Conservation (phyloP, 92 coral and sea anemone species). For the Micromussa lordhowensis region DNA sequence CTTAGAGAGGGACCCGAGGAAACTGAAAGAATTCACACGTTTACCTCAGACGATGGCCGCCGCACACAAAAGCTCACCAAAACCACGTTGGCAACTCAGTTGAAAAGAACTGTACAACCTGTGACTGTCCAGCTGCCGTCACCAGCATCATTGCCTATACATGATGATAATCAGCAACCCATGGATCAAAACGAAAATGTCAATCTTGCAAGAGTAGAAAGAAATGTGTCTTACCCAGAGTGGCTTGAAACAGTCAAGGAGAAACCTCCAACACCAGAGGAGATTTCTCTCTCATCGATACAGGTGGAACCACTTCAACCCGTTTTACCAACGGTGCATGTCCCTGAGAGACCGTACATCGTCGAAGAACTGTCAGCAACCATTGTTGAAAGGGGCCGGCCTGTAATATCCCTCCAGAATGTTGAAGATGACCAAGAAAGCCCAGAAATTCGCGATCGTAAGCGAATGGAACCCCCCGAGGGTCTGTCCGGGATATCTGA, state of each 20-base stretch:
- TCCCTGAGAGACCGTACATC: background rate
- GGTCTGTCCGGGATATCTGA: background rate
- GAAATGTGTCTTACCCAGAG: constrained; percentile 19
- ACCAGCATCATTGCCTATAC: background rate
- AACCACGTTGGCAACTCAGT: constrained; percentile 17
- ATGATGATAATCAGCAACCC: background rate
- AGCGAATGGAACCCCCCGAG: constrained; percentile 16
- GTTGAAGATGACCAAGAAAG: constrained; percentile 31
- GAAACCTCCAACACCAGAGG: background rate
- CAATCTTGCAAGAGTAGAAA: background rate
- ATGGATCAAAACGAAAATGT: background rate
- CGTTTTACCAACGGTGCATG: constrained; percentile 8
- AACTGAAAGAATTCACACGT: constrained; percentile 26
- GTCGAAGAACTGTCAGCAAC: constrained; percentile 30
- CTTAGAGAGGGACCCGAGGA: constrained; percentile 20
- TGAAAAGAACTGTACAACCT: background rate
- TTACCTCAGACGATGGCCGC: constrained; percentile 21
- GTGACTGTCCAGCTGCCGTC: background rate
- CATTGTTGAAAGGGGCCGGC: constrained; percentile 15
- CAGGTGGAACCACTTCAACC: background rate
- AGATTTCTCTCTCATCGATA: constrained; percentile 5
- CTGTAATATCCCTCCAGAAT: constrained; percentile 33
- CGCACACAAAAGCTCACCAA: constrained; percentile 44
- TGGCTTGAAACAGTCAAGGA: constrained; percentile 3
- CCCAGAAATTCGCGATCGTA: constrained; percentile 21